Base-by-base conservation (phyloP, 1,140 invertebrate genomes). In the Cecropterus lyciades region DNA sequence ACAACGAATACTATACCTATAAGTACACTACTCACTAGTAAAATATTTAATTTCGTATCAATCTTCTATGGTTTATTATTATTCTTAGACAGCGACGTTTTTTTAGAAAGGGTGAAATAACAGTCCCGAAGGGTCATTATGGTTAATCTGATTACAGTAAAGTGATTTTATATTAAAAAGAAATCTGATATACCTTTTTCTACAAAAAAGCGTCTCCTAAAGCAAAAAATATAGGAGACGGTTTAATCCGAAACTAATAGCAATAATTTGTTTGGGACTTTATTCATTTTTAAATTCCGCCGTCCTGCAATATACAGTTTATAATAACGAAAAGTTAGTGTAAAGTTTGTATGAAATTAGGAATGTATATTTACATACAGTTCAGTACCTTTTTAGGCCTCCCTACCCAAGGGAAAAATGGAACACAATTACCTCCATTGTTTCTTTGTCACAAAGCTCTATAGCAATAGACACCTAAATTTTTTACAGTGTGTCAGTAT, bases 181-280 rank as follows among this genome's bases (percentile, higher is more conserved):
- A 74, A 65, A 74, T 73, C 57, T 69, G 56, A 75, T 65, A 51
- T 49, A 43, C 30, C 10, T 84, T 88, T 87, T 80, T 80, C n/a
- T 71, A 67, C 69, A 73, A 80, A 80, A 79, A 75, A 67, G 33
- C 84, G 83, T 84, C 82, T 74, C 66, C 60, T 13, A 49, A 49
- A 71, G 24, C 73, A 82, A 86, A 87, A 82, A 85, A 79, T 56
- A 48, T 67, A 65, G n/a, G n/a, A 51, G 65, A 72, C 69, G 73
- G 70, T 72, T 76, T 86, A 87, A 89, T 87, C 82, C 82, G 84
- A 87, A 85, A 85, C 85, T 89, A 87, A 89, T 87, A 78, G 77
- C 75, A 64, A 72, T 69, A 85, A 86, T 85, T 84, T 83, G 65
- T 78, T 69, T 64, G 65, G 79, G 77, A 67, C 57, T 68, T 56